Evolutionary conservation across 2,113 vertebrate species (phyloP), one percentile per base, ranked within the genome.

Genomic region (Xenus cinereus): DNA sequence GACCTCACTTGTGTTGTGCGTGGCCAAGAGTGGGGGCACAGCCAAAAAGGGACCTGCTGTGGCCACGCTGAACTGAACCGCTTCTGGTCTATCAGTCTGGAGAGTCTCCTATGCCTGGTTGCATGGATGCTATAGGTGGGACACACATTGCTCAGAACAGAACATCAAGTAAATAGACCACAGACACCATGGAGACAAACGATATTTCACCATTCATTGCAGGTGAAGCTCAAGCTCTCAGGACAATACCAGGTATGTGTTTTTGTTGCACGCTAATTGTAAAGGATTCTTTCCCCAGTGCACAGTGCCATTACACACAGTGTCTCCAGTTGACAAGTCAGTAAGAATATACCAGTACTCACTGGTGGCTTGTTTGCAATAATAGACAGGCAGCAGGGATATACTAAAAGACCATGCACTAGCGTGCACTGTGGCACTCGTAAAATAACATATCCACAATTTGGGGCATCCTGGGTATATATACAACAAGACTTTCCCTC

Each of bases 131-230:
- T 76, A 6, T 69, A 71, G 1, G 37, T 2, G 3, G 62, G 84
- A 92, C 90, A 93, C 66, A 96, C 89, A 66, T 37, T 73, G 78
- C 92, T 96, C 50, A 63, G 84, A 95, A 90, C 93, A 96, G 71
- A 93, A 95, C 87, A 69, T 45, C 54, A 64, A 53, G 15, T 71
- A 22, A 83, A 78, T n/a, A 95, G 93, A 84, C 81, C 87, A 94
- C 84, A 87, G 74, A 97, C 91, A 95, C 32, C 93, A 96, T 53
- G 72, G 59, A 97, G 72, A 97, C 41, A 0, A 92, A 97, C 84
- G 84, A 3, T 73, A 66, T 93, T 93, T 82, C 57, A 78, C 71
- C 71, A 32, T 30, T 85, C 4, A 1, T 1, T 67, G 54, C 3
- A 7, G 37, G 66, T 30, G 81, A 94, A 74, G 35, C 83, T 74